Base-by-base conservation (phyloP, 2,113 vertebrate species). In the Petroica traversi region DNA sequence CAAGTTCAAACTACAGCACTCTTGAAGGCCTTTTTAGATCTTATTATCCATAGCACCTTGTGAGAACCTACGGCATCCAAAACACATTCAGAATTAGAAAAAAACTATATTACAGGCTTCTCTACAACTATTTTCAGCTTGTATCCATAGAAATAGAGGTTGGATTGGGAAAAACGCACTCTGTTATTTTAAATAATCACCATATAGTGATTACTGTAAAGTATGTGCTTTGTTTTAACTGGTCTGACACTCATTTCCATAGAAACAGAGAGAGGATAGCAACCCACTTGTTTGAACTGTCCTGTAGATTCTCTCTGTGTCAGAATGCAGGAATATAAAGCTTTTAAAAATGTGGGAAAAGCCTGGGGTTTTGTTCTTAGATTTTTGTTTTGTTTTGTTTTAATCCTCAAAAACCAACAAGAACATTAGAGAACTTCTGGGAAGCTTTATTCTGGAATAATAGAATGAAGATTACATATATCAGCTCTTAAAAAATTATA, bases 211-310 rank as follows among this genome's bases (percentile, higher is more conserved):
- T 96, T 96, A 93, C 69, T 94, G 82, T 83, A 91, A 94, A 88
- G 54, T 40, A 40, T 72, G 67, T 54, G 55, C 64, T 95, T 94
- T 94, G 75, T 94, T 97, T 96, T 85, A 96, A 79, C 33, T 1
- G 7, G 41, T 62, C 66, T 88, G 84, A 91, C 81, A 55, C 89
- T 77, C 48, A 97, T 96, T 97, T 94, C 95, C 95, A 95, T 92
- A 96, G 96, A 97, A 97, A 97, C 95, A 74, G 85, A 51, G 55
- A 52, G 54, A 80, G 68, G 74, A 73, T 40, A 91, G 80, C 94
- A 95, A 84, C 46, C 63, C 79, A 49, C 45, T 95, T 92, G 71
- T 94, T 97, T 96, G 92, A 95, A 94, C 85, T 92, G 82, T 94
- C 79, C 46, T 94, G 68, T 45, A 62, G 48, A 78, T 94, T 95